Evolutionary conservation across 2,888 invertebrate species (phyloP).

Genomic region (Mallateleia sp.): DNA sequence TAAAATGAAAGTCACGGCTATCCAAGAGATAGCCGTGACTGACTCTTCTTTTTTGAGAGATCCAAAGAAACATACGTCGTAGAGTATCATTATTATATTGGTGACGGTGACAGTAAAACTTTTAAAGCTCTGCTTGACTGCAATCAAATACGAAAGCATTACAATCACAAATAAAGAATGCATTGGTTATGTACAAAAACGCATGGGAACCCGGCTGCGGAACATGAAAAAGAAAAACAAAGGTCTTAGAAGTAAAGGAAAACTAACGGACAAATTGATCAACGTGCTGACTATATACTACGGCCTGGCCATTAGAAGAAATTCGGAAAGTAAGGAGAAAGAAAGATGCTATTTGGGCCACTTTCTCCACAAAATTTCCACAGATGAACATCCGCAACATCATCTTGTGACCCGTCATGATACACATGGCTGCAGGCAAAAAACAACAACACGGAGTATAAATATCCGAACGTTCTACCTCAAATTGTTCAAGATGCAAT

Average conservation of each 20-base stretch:
- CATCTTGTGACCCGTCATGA: slow-evolving; percentile 5
- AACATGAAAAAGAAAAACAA: slow-evolving; percentile 19
- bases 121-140: background rate
- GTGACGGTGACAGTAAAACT: background rate
- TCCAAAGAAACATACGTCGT: too few relatives aligned
- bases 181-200: slow-evolving; percentile 3
- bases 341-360: background rate
- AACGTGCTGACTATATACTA: slow-evolving; percentile 22
- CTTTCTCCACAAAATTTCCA: background rate
- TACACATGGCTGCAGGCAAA: slow-evolving; percentile 2
- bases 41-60: too few relatives aligned
- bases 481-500: too few relatives aligned
- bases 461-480: background rate
- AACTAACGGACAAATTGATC: slow-evolving; percentile 33
- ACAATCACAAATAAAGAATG: slow-evolving; percentile 13
- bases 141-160: background rate
- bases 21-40: too few relatives aligned
- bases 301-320: slow-evolving; percentile 4
- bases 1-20: too few relatives aligned
- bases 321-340: background rate
- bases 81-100: too few relatives aligned
- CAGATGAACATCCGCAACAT: background rate
- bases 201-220: slow-evolving; percentile 21
- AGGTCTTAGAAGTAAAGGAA: slow-evolving; percentile 11
- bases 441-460: slow-evolving; percentile 1